Conservation (phyloP, 1,140 invertebrate genomes). For the Drosophila ironensis region DNA sequence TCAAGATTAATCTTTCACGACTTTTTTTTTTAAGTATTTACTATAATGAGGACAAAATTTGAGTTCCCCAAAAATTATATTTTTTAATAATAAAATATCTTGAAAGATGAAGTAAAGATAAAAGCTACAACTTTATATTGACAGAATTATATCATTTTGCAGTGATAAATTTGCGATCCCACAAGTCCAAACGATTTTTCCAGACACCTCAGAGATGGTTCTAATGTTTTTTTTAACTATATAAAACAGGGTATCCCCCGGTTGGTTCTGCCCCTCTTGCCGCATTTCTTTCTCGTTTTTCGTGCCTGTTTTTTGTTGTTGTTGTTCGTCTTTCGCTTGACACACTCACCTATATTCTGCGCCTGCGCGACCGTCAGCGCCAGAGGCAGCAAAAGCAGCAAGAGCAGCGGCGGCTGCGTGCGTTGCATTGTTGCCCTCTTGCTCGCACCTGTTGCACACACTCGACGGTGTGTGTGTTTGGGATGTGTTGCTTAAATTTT, state of each 20-base stretch:
- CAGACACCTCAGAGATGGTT: too few relatives aligned
- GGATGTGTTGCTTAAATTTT: background rate
- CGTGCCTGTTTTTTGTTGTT: too few relatives aligned
- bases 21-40: too few relatives aligned
- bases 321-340: conserved; percentile 66
- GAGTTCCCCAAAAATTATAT: too few relatives aligned
- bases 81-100: too few relatives aligned
- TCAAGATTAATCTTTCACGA: too few relatives aligned
- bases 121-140: too few relatives aligned
- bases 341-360: conserved; percentile 79
- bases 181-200: background rate
- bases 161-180: background rate
- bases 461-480: background rate
- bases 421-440: conserved; percentile 60
- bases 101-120: too few relatives aligned
- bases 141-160: too few relatives aligned
- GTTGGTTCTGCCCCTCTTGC: conserved; percentile 8
- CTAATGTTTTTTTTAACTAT: too few relatives aligned
- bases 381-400: conserved; percentile 31
- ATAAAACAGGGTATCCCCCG: conserved; percentile 19
- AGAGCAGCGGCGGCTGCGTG: conserved; percentile 47
- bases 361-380: conserved; percentile 47
- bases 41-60: too few relatives aligned
- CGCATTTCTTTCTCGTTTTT: conserved; percentile 26
- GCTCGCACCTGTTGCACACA: conserved; percentile 24